Conservation (phyloP, 2,113 vertebrate species). For the Silurus meridionalis region DNA sequence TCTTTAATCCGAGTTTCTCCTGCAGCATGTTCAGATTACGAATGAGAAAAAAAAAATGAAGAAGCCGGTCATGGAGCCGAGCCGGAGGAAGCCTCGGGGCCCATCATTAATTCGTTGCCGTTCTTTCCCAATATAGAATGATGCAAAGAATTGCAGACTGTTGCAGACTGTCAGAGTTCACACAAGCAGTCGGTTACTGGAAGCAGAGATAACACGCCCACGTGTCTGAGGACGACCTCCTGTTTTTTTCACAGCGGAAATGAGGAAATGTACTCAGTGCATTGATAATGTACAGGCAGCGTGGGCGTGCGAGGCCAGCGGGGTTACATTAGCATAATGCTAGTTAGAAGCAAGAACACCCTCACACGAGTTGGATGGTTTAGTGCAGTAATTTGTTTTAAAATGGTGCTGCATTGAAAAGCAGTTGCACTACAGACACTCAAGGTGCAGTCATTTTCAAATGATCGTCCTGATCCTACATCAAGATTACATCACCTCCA, state of each 20-base stretch:
- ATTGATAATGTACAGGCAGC: neutral
- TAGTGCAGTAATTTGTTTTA: neutral
- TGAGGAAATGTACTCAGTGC: constrained; percentile 1
- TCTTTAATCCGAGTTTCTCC: neutral
- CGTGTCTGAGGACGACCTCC: neutral
- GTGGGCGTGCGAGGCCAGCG: constrained; percentile 6
- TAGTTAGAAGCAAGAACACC: neutral
- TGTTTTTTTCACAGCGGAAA: neutral
- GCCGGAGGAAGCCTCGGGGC: neutral
- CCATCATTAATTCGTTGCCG: constrained; percentile 4
- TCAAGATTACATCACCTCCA: neutral
- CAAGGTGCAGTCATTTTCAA: neutral
- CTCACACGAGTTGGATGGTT: neutral
- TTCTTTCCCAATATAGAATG: constrained; percentile 21
- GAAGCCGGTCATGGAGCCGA: neutral
- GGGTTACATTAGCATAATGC: neutral
- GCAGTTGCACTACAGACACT: neutral
- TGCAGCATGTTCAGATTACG: constrained; percentile 4
- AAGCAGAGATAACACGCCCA: constrained; percentile 12
- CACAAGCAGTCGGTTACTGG: constrained; percentile 6
- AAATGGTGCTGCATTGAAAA: neutral
- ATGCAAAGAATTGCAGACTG: constrained; percentile 34
- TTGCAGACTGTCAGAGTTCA: constrained; percentile 29
- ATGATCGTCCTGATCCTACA: neutral
- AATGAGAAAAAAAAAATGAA: neutral